Conservation (phyloP, 2,797 vertebrate genomes). For the Acestrorhynchus altus region DNA sequence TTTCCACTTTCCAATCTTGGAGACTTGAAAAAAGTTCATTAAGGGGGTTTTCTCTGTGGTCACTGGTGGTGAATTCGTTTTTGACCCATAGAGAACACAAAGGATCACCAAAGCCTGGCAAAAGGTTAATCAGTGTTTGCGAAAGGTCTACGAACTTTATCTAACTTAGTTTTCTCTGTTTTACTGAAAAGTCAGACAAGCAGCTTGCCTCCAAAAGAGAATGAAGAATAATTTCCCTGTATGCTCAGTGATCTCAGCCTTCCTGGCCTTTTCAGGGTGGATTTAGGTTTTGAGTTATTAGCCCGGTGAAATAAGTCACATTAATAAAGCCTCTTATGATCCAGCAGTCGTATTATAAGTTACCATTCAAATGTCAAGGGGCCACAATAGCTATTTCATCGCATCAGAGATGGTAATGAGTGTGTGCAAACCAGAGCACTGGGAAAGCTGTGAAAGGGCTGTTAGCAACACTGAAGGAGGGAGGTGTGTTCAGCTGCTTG, state of each 20-base stretch:
- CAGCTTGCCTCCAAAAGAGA: neutral
- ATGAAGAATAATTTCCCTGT: neutral
- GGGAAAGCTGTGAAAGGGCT: constrained; percentile 22
- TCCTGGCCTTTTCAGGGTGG: constrained; percentile 4
- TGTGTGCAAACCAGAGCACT: constrained; percentile 24
- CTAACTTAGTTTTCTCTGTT: neutral
- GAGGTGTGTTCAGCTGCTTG: neutral
- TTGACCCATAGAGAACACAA: no score
- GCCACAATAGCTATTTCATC: constrained; percentile 40
- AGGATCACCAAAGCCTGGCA: neutral
- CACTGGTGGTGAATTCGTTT: no score
- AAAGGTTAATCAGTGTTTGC: neutral
- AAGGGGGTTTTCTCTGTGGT: no score
- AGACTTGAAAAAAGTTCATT: no score
- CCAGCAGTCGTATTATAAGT: constrained; percentile 19
- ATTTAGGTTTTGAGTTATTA: constrained; percentile 10
- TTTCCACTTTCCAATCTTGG: no score
- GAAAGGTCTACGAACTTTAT: neutral
- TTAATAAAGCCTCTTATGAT: neutral
- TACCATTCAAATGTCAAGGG: constrained; percentile 27
- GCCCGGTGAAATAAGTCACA: neutral
- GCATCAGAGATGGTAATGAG: constrained; percentile 43
- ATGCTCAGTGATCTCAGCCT: neutral
- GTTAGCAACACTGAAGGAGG: neutral
- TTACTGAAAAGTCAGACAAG: neutral